These are phyloP conservation scores for Baronia brevicornis DNA, from an alignment of 2,888 invertebrate species.

Conservation along the genomic window DNA sequence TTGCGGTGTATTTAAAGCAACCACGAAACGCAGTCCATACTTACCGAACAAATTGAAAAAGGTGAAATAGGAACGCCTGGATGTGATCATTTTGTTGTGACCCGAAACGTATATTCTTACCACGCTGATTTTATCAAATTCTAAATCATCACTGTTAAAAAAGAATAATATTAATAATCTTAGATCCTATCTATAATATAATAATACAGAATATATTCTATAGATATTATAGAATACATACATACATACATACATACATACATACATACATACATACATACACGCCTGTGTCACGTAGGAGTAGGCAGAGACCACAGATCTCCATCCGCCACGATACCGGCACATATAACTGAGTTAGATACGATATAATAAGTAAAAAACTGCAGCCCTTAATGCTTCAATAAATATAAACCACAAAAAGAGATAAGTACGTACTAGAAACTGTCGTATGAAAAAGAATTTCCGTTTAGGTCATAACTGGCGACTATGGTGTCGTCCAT, in stretches of 20 bases:
- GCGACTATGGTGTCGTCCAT: not conserved
- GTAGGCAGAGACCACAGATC: no score
- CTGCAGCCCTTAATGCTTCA: no score
- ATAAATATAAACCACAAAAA: no score
- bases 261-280: no score
- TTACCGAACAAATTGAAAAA: conserved; percentile 11
- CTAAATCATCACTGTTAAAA: conserved; percentile 2
- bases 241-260: no score
- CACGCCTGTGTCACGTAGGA: no score
- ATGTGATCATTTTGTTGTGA: conserved; percentile 2
- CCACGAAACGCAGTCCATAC: not conserved
- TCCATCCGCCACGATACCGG: no score
- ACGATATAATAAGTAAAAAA: no score
- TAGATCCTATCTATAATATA: no score
- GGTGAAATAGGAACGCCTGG: conserved; percentile 9
- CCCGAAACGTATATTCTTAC: conserved; percentile 4
- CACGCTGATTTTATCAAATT: conserved; percentile 7
- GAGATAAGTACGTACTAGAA: conserved; percentile 6
- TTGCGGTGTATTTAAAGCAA: conserved; percentile 2
- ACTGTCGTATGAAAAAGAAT: conserved; percentile 2
- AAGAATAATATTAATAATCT: not conserved
- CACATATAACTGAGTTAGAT: no score
- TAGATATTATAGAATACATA: not conserved
- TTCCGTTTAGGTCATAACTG: conserved; percentile 1
- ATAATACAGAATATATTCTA: not conserved